Evolutionary conservation across 1,140 invertebrate genomes (phyloP), one percentile per base, ranked within the genome.

Genomic region (Platyscapa corneri): DNA sequence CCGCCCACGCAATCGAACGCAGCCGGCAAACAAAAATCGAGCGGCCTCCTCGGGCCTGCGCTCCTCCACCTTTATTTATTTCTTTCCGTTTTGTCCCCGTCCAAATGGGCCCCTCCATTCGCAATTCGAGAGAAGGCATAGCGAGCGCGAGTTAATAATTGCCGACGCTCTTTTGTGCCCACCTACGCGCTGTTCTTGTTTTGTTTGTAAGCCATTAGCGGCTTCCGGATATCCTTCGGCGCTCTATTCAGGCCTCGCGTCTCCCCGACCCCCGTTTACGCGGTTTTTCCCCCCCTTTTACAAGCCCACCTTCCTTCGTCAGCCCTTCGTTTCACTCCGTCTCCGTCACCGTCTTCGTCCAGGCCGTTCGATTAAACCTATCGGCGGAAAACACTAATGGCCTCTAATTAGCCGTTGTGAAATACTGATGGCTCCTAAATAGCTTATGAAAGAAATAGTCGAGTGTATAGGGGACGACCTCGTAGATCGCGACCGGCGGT

Each of bases 161-260:
- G 64, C 37, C 39, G 34, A 53, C 75, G 20, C 82, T 42, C 34
- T 39, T 56, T 77, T 70, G 75, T 65, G 37, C 60, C 2, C 65
- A 30, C 49, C 49, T 27, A 49, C 32, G 46, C 30, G 3, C 27
- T 70, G 65, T 37, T 70, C 18, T 12, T 20, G 16, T 72, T 46
- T 79, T 84, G 83, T 79, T 84, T 79, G 76, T 79, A 84, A 72
- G 79, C 65, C 83, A 84, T 84, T 84, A 84, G 65, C 27, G 42
- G 27, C 0, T 30, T 20, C 2, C 18, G 30, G 46, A 23, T 72
- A 37, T 23, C 23, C 49, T 27, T 23, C 6, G 8, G 8, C 34
- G n/a, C 27, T 78, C 76, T 60, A 18, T 37, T 78, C 20, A n/a
- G 30, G 12, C 0, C n/a, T n/a, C 23, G 0, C 16, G 27, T 27